Evolutionary conservation across 2,797 vertebrate genomes (phyloP), one percentile per base, ranked within the genome.

Genomic region (Hyperoplus immaculatus): DNA sequence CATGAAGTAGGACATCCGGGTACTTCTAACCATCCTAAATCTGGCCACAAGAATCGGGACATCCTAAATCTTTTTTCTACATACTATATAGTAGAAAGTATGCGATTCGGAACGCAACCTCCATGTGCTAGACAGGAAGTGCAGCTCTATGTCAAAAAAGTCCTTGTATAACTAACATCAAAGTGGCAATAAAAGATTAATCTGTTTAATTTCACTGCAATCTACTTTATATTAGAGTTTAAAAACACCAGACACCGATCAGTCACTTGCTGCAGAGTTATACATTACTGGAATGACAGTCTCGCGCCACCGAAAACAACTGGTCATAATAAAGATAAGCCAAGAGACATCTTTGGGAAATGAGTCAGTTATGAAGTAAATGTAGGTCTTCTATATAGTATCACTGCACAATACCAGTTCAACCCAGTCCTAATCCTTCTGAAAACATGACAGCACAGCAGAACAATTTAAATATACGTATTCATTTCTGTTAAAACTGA

Each of bases 251-350:
- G 21, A 21, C 21, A 21, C 21, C 21, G 21, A 21, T 21, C 21
- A 21, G 21, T 21, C 21, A 21, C 21, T 21, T 21, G 21, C 21
- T 21, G 21, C 45, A 6, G n/a, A 63, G 13, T 7, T 66, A 11
- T 51, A 39, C 4, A n/a, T 73, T 64, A 45, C 55, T 39, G 51
- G 18, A 50, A 69, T 59, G 36, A 53, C 29, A 63, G 21, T 21
- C 21, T 21, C 1, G 21, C 21, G 38, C 10, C 6, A 6, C 60
- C 8, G 71, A 63, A 59, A 80, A 62, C 16, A 42, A 18, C 18
- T 16, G 10, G 7, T 69, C 14, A 58, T 78, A 29, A 29, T 29
- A 75, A 81, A 86, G 71, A 77, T 78, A 76, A 69, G 21, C 8
- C 16, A 7, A 15, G 36, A 49, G 7, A 29, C 15, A 14, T 7